A percentile compares a stretch with the other conserved stretches of the same genome.
These are phyloP conservation scores for Hycleus phaleratus DNA, from an alignment of 1,140 invertebrate genomes.

Conservation along the genomic window DNA sequence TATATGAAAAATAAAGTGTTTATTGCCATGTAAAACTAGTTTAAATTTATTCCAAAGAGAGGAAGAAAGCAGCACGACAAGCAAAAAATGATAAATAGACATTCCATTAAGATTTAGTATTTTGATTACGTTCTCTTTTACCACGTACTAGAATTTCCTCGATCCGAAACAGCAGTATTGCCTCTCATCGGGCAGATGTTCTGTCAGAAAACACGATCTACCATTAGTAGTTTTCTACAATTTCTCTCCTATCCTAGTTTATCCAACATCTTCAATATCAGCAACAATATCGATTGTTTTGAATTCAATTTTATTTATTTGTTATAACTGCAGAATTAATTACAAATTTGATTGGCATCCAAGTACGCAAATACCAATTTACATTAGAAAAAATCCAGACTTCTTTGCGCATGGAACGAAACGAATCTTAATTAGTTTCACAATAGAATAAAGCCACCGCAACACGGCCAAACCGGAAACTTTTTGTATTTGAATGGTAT, in stretches of 20 bases:
- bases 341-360: too few relatives aligned
- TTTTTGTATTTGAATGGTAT: too few relatives aligned
- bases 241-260: background rate
- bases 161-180: conserved; percentile 5
- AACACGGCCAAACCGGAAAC: too few relatives aligned
- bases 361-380: too few relatives aligned
- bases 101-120: background rate
- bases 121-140: background rate
- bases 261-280: background rate
- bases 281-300: too few relatives aligned
- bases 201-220: conserved; percentile 11
- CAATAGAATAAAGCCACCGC: too few relatives aligned
- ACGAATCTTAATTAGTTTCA: too few relatives aligned
- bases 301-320: too few relatives aligned
- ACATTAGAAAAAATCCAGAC: too few relatives aligned
- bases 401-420: too few relatives aligned
- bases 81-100: background rate
- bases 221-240: conserved; percentile 10
- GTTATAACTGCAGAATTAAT: too few relatives aligned
- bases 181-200: conserved; percentile 4
- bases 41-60: background rate
- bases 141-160: background rate
- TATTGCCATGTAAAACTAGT: conserved; percentile 14
- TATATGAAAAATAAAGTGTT: conserved; percentile 23
- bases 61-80: background rate